Conservation (phyloP, 2,113 vertebrate species). For the Bucco capensis region DNA sequence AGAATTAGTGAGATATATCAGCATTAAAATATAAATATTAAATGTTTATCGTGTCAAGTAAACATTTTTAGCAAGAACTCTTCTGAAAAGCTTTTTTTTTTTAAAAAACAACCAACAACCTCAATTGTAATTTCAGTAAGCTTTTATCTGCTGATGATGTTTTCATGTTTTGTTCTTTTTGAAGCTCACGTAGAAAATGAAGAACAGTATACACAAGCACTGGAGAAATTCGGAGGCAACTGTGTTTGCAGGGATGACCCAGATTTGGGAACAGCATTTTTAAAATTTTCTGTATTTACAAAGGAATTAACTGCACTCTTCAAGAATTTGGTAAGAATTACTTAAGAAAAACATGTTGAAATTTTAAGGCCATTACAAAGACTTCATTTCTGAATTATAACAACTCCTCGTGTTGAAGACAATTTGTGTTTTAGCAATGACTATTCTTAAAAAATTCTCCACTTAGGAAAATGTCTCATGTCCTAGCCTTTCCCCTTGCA, state of each 20-base stretch:
- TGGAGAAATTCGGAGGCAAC: constrained; percentile 99
- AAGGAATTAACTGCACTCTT: constrained; percentile 98
- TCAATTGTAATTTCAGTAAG: not conserved
- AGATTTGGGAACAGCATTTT: constrained; percentile 94
- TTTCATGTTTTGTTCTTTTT: constrained; percentile 48
- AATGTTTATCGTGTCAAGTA: not conserved
- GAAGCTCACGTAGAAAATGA: constrained; percentile 97
- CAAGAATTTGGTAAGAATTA: constrained; percentile 93
- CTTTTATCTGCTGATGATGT: not conserved
- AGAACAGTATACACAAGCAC: constrained; percentile 96
- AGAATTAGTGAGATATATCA: not conserved
- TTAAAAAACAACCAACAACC: not conserved
- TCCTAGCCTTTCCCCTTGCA: not conserved
- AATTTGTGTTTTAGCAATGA: not conserved
- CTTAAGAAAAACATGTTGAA: not conserved
- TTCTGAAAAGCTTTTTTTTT: not conserved
- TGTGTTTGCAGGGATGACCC: constrained; percentile 97
- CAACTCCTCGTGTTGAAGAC: not conserved
- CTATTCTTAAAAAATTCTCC: not conserved
- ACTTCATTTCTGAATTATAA: not conserved
- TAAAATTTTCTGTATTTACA: constrained; percentile 98
- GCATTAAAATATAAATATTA: not conserved
- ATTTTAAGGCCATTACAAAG: not conserved
- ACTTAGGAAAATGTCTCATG: not conserved
- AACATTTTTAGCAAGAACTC: not conserved